phyloP scores from a whole-genome alignment of 2,888 invertebrate species.

The Zhengitettix transpicula region DNA sequence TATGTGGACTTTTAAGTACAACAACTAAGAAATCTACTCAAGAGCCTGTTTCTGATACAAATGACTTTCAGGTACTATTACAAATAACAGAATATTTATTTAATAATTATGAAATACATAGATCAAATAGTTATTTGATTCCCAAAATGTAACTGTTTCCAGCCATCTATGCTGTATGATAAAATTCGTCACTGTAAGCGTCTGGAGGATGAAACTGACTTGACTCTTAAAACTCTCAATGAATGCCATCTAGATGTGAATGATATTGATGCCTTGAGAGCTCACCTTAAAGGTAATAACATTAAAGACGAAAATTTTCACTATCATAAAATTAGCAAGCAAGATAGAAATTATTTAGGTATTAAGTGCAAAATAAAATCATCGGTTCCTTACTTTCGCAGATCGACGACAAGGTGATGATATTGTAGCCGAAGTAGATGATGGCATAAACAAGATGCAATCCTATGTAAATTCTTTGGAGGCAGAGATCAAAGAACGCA shows the following conservation, averaged over 20 bases:
- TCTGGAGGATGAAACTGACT: slow-evolving; percentile 55
- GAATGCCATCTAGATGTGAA: slow-evolving; percentile 51
- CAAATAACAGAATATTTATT: slow-evolving; percentile 7
- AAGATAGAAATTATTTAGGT: too few species aligned
- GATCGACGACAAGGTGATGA: slow-evolving; percentile 76
- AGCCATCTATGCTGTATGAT: slow-evolving; percentile 54
- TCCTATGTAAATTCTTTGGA: slow-evolving; percentile 65
- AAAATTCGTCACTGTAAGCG: slow-evolving; percentile 59
- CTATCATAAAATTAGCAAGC: too few species aligned
- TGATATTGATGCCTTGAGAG: slow-evolving; percentile 60
- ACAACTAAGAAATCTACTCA: slow-evolving; percentile 50
- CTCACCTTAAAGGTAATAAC: slow-evolving; percentile 57
- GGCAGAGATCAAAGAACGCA: slow-evolving; percentile 66
- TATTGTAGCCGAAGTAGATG: slow-evolving; percentile 72
- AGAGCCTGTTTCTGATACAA: slow-evolving; percentile 35
- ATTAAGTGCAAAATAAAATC: too few species aligned
- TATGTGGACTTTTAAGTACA: slow-evolving; percentile 66
- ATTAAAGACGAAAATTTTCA: neutral
- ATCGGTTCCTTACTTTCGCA: slow-evolving; percentile 20
- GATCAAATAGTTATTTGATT: slow-evolving; percentile 22
- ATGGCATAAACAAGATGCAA: slow-evolving; percentile 62
- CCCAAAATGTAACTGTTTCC: slow-evolving; percentile 20
- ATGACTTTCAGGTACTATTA: slow-evolving; percentile 52
- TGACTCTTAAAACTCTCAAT: slow-evolving; percentile 47
- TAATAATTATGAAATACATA: slow-evolving; percentile 8